A percentile compares a stretch with the other conserved stretches of the same genome.
phyloP scores from a whole-genome alignment of 2,888 invertebrate species.

The Nephrotoma appendiculata region DNA sequence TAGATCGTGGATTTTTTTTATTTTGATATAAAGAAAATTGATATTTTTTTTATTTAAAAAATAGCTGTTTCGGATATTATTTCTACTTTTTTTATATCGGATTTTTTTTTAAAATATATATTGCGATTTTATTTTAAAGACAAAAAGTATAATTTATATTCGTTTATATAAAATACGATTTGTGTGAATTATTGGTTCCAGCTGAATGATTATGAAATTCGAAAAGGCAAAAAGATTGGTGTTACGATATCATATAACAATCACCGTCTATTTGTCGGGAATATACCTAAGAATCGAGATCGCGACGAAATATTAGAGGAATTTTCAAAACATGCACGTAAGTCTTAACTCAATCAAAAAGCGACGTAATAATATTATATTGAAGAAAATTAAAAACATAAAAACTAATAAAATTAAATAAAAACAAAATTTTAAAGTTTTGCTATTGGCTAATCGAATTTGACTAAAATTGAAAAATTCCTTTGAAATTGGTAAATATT shows the following conservation, averaged over 20 bases:
- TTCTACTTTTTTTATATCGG: not conserved
- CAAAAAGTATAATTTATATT: not conserved
- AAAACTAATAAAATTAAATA: not conserved
- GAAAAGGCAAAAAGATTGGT: constrained; percentile 98
- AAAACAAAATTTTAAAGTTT: not conserved
- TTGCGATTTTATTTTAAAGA: constrained; percentile 1
- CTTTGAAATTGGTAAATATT: not conserved
- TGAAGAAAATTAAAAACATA: not conserved
- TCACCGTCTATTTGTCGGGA: constrained; percentile 99
- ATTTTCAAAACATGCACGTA: constrained; percentile 99
- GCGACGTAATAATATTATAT: constrained; percentile 15
- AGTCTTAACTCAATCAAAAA: constrained; percentile 35
- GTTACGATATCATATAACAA: constrained; percentile 99
- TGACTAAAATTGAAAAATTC: not conserved
- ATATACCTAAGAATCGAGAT: constrained; percentile 99
- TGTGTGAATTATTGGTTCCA: constrained; percentile 55
- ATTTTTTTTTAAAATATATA: not conserved
- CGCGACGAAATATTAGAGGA: constrained; percentile 98
- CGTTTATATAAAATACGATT: constrained; percentile 2
- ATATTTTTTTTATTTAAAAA: not conserved
- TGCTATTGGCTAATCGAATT: not conserved
- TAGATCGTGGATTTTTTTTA: constrained; percentile 6
- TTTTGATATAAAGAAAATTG: not conserved
- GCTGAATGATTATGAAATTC: constrained; percentile 99
- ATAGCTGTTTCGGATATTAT: not conserved